A percentile compares a stretch with the other conserved stretches of the same genome.
Evolutionary conservation across 2,888 invertebrate species (phyloP).

Genomic region (Rhogogaster chlorosoma): DNA sequence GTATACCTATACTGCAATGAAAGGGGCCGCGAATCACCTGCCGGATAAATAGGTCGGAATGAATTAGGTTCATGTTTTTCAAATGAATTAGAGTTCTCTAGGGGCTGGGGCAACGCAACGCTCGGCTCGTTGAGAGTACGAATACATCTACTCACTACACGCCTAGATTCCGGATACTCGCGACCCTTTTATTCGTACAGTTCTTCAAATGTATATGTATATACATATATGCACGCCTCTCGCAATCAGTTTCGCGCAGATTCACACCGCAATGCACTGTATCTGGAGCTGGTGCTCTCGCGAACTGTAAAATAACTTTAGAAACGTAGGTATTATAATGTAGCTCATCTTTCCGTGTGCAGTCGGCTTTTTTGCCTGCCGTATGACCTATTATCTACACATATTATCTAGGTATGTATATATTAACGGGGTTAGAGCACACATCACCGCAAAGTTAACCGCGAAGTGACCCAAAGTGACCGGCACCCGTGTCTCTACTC

Average conservation of each 20-base stretch:
- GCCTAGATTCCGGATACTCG: background rate
- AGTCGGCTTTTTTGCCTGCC: background rate
- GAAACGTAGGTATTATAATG: no score
- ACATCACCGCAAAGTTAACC: background rate
- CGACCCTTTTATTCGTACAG: background rate
- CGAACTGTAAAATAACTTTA: background rate
- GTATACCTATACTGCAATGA: slow-evolving; percentile 16
- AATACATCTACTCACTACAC: background rate
- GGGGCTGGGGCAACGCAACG: background rate
- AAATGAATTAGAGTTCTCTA: slow-evolving; percentile 8
- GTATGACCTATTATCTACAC: background rate
- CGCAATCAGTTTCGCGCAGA: background rate
- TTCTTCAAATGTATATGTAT: background rate
- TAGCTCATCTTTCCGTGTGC: background rate
- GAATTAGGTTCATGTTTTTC: slow-evolving; percentile 24
- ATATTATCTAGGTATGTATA: background rate
- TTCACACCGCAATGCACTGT: background rate
- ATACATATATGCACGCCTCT: no score
- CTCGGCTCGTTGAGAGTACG: background rate
- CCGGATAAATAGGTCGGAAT: slow-evolving; percentile 19
- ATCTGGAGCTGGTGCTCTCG: background rate
- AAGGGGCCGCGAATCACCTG: background rate
- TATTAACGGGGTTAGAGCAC: background rate
- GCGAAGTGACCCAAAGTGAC: slow-evolving; percentile 19
- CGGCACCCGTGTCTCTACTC: background rate